phyloP scores from a whole-genome alignment of 2,888 invertebrate genomes.

The Rhingia campestris region DNA sequence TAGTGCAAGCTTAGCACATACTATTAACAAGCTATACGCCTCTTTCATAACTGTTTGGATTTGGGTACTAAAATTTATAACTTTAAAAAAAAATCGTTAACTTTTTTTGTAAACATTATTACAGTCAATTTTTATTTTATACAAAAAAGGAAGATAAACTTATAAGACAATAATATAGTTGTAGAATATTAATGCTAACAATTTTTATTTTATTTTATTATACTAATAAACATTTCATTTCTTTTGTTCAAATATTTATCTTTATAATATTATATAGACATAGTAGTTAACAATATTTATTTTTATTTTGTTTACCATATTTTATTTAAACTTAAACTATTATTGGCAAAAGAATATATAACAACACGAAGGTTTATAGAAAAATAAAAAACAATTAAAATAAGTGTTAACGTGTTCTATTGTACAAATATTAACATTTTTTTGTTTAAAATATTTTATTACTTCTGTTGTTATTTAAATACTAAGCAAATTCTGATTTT shows the following conservation, averaged over 20 bases:
- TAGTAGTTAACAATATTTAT: constrained; percentile 54
- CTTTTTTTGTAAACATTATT: constrained; percentile 64
- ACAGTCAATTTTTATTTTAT: constrained; percentile 73
- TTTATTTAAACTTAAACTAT: constrained; percentile 29
- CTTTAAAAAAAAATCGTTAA: too few relatives aligned
- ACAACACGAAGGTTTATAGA: constrained; percentile 26
- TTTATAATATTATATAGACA: constrained; percentile 46
- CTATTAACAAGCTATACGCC: too few relatives aligned
- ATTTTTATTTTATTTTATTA: constrained; percentile 31
- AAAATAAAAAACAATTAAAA: background rate
- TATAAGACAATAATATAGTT: constrained; percentile 67
- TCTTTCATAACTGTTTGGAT: too few relatives aligned
- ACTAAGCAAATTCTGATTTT: background rate
- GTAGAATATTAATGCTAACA: constrained; percentile 69
- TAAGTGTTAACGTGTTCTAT: background rate
- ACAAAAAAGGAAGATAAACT: constrained; percentile 72
- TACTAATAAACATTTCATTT: constrained; percentile 51
- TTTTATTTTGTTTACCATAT: constrained; percentile 19
- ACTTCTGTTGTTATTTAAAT: background rate
- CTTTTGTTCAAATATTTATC: constrained; percentile 32
- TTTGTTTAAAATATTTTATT: background rate
- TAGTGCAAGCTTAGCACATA: too few relatives aligned
- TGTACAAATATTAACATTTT: background rate
- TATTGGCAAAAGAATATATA: constrained; percentile 46
- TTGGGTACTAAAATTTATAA: too few relatives aligned